Evolutionary conservation across 2,888 invertebrate genomes (phyloP), one percentile per base, ranked within the genome.

Genomic region (Pristionchus fissidentatus): DNA sequence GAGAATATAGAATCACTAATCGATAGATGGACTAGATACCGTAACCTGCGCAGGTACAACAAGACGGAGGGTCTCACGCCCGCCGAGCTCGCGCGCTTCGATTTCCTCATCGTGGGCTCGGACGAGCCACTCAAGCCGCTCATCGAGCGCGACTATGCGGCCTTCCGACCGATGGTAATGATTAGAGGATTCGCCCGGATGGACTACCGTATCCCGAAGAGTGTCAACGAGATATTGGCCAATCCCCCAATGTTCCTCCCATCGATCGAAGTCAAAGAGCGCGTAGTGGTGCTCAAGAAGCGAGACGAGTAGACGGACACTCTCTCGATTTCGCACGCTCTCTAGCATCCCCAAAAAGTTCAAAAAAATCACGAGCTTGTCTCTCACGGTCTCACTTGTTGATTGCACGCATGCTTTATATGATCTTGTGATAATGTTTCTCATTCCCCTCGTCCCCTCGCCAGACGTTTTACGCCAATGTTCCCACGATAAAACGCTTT

Each of bases 101-200:
- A 91, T 83, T 91, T 89, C 83, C 86, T 92, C 5, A 79, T 90
- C 19, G 73, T 91, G 10, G 91, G 91, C 19, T 88, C 89, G 26
- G 87, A 88, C 77, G 86, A 81, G 29, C 38, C 52, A 19, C 32
- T 81, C 1, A 49, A 62, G 43, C 4, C 41, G 1, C 32, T 73
- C 19, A 83, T 88, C 38, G 83, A 84, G 70, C 66, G 77, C 35
- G 87, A 87, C 10, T 89, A 84, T 77, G 80, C 83, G 35, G 81
- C 84, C 41, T 90, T 90, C 77, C 85, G 86, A 13, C 84, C 86
- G 46, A 66, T 89, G 83, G 88, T 88, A 84, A 83, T n/a, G 84
- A 86, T 7, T 90, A n/a, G 26, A 75, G 13, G 73, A 49, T 55
- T 55, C 55, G 8, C 55, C 26, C 0, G 8, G n/a, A 41, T 70